Percentiles rank a stretch among this genome's conserved stretches.
These are phyloP conservation scores for Parotia lawesii DNA, from an alignment of 2,113 vertebrate genomes.

Conservation along the genomic window DNA sequence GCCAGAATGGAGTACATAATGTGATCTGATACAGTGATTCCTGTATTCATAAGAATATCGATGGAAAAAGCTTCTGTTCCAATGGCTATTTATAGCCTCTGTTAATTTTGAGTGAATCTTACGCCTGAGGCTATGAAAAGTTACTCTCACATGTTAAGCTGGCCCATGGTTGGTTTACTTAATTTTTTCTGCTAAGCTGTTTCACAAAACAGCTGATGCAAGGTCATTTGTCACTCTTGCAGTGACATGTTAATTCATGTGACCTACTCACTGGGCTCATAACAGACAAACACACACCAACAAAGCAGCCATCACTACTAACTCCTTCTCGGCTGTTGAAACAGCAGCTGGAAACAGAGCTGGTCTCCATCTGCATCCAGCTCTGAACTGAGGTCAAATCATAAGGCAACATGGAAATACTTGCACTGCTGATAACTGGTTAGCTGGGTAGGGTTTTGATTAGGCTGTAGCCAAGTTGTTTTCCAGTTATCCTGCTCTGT, in stretches of 20 bases:
- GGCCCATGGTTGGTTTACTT: background rate
- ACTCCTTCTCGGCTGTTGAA: background rate
- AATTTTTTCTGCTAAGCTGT: background rate
- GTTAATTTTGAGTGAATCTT: conserved; percentile 8
- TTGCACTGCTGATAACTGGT: background rate
- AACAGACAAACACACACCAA: background rate
- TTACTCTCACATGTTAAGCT: background rate
- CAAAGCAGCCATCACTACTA: background rate
- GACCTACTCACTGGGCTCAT: background rate
- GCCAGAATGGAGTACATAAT: background rate
- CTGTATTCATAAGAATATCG: background rate
- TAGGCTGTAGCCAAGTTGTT: background rate
- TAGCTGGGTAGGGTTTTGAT: background rate
- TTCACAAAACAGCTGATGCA: background rate
- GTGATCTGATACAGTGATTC: background rate
- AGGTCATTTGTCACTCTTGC: background rate
- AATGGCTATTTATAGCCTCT: background rate
- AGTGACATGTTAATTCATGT: background rate
- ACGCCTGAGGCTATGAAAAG: background rate
- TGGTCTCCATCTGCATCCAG: background rate
- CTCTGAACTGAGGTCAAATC: background rate
- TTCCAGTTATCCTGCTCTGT: background rate
- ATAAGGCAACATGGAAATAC: background rate
- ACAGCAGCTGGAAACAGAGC: background rate
- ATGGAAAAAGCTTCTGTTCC: background rate